A percentile compares a stretch with the other conserved stretches of the same genome.
These are phyloP conservation scores for Anoura caudifer DNA, from an alignment of 2,113 vertebrate species.

Conservation along the genomic window DNA sequence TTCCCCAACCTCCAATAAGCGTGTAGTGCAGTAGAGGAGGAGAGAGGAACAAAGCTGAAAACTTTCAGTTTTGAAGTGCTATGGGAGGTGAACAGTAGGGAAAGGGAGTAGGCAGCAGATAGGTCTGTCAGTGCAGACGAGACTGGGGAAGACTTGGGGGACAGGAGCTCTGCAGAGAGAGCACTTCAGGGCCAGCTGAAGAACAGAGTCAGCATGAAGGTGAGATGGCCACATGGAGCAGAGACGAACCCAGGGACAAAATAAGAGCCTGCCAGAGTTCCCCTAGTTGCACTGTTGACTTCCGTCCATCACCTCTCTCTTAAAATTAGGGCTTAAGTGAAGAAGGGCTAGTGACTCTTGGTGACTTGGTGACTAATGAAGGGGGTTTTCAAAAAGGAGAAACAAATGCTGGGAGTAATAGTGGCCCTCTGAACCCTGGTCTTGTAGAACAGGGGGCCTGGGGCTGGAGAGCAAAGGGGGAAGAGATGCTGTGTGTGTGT, in stretches of 20 bases:
- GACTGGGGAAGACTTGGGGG: accelerated
- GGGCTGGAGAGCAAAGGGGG: too few relatives aligned
- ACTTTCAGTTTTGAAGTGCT: background rate
- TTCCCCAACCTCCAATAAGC: background rate
- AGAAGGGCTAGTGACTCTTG: background rate
- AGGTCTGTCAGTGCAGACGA: background rate
- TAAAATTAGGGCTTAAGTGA: background rate
- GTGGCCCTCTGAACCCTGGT: background rate
- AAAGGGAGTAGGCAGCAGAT: too few relatives aligned
- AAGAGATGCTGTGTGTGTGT: background rate
- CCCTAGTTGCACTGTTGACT: background rate
- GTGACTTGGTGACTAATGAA: too few relatives aligned
- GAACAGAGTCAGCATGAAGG: background rate
- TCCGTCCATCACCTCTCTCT: background rate
- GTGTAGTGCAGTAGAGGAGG: background rate
- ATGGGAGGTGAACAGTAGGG: background rate
- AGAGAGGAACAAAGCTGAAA: background rate
- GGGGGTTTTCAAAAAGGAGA: background rate
- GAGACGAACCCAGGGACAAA: background rate
- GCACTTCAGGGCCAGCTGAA: background rate
- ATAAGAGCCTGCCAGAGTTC: background rate
- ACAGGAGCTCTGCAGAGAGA: background rate
- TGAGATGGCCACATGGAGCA: background rate
- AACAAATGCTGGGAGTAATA: background rate
- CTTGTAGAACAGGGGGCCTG: background rate